phyloP scores from a whole-genome alignment of 2,113 vertebrate species.

The Porphyrio hochstetteri region DNA sequence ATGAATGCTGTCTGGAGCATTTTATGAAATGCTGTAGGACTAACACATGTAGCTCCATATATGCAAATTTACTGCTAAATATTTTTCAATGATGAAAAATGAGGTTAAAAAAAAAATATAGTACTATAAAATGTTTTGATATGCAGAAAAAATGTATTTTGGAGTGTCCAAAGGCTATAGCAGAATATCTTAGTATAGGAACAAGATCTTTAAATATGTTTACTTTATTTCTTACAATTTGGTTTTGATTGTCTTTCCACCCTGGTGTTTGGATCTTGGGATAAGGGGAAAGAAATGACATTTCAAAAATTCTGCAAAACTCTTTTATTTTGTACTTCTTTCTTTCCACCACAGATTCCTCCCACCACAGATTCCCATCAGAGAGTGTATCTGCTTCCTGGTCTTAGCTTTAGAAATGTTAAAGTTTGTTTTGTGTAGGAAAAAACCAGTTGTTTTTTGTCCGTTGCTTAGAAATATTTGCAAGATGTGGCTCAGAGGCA shows the following conservation, averaged over 20 bases:
- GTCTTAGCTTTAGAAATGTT: not conserved
- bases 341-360: not conserved
- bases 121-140: not conserved
- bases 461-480: not conserved
- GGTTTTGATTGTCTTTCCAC: not conserved
- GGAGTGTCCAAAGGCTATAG: not conserved
- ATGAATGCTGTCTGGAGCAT: conserved; percentile 20
- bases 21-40: conserved; percentile 15
- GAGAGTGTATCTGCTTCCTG: not conserved
- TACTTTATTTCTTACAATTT: not conserved
- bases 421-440: not conserved
- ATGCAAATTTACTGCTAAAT: not conserved
- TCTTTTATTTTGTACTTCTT: not conserved
- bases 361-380: not conserved
- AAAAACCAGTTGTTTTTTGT: not conserved
- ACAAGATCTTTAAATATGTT: not conserved
- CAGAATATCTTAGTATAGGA: not conserved
- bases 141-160: not conserved
- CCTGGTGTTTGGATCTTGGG: not conserved
- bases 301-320: not conserved
- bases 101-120: not conserved
- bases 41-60: not conserved
- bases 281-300: not conserved
- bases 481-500: not conserved
- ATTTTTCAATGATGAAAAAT: conserved; percentile 13